Conservation (phyloP, 1,140 invertebrate genomes). For the Drosophila biarmipes region DNA sequence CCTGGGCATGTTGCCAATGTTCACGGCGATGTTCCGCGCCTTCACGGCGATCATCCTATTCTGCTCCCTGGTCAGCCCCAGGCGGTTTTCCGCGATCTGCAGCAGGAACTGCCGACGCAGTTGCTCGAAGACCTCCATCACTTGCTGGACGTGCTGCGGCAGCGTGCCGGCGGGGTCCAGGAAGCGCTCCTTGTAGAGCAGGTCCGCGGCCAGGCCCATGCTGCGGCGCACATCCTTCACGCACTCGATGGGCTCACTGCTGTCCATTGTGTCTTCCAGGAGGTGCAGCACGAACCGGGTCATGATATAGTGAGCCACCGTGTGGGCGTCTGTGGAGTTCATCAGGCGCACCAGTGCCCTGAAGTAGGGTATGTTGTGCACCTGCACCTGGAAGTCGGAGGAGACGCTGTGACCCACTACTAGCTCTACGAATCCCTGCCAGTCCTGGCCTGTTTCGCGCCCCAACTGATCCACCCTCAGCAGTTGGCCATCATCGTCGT, state of each 20-base stretch:
- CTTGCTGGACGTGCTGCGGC: conserved; percentile 3
- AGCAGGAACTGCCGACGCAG: conserved; percentile 39
- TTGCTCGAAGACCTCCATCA: conserved; percentile 23
- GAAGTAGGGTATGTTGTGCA: conserved; percentile 31
- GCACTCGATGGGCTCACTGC: conserved; percentile 34
- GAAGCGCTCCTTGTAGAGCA: conserved; percentile 56
- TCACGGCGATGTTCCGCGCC: conserved; percentile 39
- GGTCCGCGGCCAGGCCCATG: conserved; percentile 54
- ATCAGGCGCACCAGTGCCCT: conserved; percentile 28
- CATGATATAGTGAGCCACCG: conserved; percentile 70
- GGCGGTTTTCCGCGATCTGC: conserved; percentile 26
- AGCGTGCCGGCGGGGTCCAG: not conserved
- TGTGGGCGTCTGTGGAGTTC: conserved; percentile 15
- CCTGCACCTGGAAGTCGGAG: conserved; percentile 2
- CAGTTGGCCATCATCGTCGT: conserved; percentile 6
- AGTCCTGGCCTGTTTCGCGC: conserved; percentile 11
- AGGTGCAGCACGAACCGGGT: conserved; percentile 52
- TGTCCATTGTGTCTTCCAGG: conserved; percentile 21
- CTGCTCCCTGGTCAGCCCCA: conserved; percentile 10
- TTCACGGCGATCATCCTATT: conserved; percentile 27
- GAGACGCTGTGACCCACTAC: conserved; percentile 26
- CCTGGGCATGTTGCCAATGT: conserved; percentile 70
- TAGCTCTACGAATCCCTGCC: conserved; percentile 40
- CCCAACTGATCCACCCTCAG: conserved; percentile 30
- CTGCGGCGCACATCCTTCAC: conserved; percentile 45